Percentiles rank a stretch among this genome's conserved stretches.
Evolutionary conservation across 2,888 invertebrate genomes (phyloP).

Genomic region (Troides oblongomaculatus): DNA sequence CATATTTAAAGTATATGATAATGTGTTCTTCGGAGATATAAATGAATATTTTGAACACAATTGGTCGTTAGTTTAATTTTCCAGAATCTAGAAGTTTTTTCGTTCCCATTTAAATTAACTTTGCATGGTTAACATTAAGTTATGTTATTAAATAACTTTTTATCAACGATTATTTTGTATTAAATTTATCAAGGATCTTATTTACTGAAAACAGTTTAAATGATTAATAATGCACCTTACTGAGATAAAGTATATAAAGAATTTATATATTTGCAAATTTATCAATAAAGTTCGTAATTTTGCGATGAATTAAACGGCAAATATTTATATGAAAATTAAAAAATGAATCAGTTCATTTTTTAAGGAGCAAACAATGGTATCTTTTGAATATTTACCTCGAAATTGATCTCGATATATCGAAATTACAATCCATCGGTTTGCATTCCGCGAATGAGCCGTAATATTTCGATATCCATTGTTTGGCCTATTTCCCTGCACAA

Average conservation of each 20-base stretch:
- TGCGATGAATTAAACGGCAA: not conserved
- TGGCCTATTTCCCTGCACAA: constrained; percentile 38
- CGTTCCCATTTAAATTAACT: not conserved
- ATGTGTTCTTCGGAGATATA: too few relatives aligned
- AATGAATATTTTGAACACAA: too few relatives aligned
- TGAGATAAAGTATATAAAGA: not conserved
- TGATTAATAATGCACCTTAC: not conserved
- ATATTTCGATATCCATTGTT: constrained; percentile 39
- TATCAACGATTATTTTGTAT: not conserved
- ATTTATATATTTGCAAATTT: not conserved
- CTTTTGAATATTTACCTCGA: constrained; percentile 20
- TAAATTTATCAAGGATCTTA: not conserved
- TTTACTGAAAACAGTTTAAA: not conserved
- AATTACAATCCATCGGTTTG: constrained; percentile 20
- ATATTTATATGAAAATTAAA: not conserved
- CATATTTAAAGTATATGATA: too few relatives aligned
- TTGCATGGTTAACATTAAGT: not conserved
- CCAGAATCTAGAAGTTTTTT: not conserved
- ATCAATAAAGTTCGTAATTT: not conserved
- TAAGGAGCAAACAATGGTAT: not conserved
- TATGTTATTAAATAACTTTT: not conserved
- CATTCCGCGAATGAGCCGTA: constrained; percentile 15
- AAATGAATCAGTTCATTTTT: not conserved
- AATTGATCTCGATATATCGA: constrained; percentile 4
- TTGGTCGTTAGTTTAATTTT: too few relatives aligned